phyloP scores from a whole-genome alignment of 2,888 invertebrate genomes.

The Eulithis testata region DNA sequence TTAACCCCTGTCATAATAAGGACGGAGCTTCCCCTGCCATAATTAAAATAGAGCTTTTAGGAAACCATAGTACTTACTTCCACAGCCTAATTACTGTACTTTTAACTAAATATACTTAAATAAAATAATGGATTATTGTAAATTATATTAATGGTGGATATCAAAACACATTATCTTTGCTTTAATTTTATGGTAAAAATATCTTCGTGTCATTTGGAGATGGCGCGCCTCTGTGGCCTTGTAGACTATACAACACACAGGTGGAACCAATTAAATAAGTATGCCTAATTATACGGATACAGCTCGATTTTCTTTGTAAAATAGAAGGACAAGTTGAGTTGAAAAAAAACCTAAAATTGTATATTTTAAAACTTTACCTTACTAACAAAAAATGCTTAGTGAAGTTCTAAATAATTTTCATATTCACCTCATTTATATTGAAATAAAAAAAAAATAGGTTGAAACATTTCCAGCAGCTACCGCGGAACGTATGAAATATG shows the following conservation, averaged over 20 bases:
- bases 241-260: conserved; percentile 33
- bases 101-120: too few species aligned
- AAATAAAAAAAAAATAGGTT: background rate
- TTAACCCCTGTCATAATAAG: too few species aligned
- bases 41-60: too few species aligned
- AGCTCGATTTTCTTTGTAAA: background rate
- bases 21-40: too few species aligned
- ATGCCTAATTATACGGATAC: background rate
- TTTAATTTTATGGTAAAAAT: background rate
- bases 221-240: conserved; percentile 51
- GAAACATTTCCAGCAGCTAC: conserved; percentile 7
- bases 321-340: background rate
- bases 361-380: too few species aligned
- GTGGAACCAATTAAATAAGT: conserved; percentile 25
- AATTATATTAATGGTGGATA: too few species aligned
- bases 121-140: too few species aligned
- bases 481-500: conserved; percentile 24
- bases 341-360: background rate
- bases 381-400: too few species aligned
- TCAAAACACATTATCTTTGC: background rate
- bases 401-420: too few species aligned
- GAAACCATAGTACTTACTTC: too few species aligned
- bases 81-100: too few species aligned
- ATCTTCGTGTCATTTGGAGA: conserved; percentile 55
- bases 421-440: too few species aligned